Base-by-base conservation (phyloP, 2,113 vertebrate species). In the Camelus dromedarius region DNA sequence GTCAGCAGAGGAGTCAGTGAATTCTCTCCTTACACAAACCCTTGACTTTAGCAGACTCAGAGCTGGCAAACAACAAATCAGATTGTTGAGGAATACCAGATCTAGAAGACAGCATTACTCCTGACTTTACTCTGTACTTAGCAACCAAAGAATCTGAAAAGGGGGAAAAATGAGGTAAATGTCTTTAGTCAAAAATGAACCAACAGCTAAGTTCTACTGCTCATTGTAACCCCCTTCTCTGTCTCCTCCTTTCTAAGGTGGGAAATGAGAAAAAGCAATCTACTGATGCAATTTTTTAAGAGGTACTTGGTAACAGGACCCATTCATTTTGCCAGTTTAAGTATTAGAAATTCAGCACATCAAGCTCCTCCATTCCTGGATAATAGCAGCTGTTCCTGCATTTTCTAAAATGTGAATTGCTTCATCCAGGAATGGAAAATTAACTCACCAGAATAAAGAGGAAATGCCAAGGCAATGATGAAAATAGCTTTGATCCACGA, bases 401-500 rank as follows among this genome's bases (percentile, higher is more conserved):
- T 69, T 84, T 83, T 26, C 35, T 69, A 76, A 38, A 15, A 69
- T n/a, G 35, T 18, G 48, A 77, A 54, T 32, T 73, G 8, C 18
- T 62, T 93, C 32, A 81, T 35, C 32, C 48, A 73, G 10, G 32
- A 88, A 0, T 12, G 7, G 35, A 92, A 90, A 85, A 19, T n/a
- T 24, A 12, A 96, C 93, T 97, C 72, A 97, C 96, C 95, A 54
- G 81, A 90, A 76, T 66, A 48, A 84, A 52, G 32, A 83, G 70
- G 35, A 64, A 93, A 73, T 46, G 20, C 8, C 93, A 94, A 48
- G n/a, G 24, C 58, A 58, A 35, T 52, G 52, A 97, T 64, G n/a
- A 96, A 92, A 75, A 66, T 24, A 24, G 16, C 32, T 90, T 90
- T 94, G 64, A 84, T 95, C 81, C 88, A 90, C 19, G 67, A 48